Evolutionary conservation across 2,113 vertebrate species (phyloP), one percentile per base, ranked within the genome.

Genomic region (Lasiurus cinereus): DNA sequence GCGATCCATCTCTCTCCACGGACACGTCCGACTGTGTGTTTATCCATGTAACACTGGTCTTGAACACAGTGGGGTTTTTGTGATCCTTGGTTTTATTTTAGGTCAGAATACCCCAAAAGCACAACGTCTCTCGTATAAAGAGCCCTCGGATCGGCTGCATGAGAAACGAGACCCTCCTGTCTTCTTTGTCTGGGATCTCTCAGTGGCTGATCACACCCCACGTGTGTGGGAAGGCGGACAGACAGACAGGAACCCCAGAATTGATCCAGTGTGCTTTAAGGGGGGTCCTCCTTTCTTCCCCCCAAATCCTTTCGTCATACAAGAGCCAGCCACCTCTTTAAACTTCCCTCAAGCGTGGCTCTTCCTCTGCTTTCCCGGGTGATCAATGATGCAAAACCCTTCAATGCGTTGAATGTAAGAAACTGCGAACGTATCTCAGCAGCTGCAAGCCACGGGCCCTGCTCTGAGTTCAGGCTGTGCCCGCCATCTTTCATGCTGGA

Each of bases 131-230:
- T 43, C 48, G 6, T 64, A 10, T 54, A 48, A 31, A 29, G 15
- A 29, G 9, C 21, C 36, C 66, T 90, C 33, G 59, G n/a, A 15
- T 31, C 3, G 14, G 21, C 27, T 70, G 24, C 77, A 13, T 19
- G 18, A 62, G 14, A 66, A 72, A 78, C n/a, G 67, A 66, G 43
- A 39, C 7, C 5, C n/a, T 5, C 21, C n/a, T 79, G 9, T 73
- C 24, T 86, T 73, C 24, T 86, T 64, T 50, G 36, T n/a, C 39
- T 46, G 1, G 79, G 56, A 29, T 10, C 39, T 59, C 21, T 43
- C 29, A 0, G 27, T 36, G 29, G 19, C 0, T 54, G 3, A 1
- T 3, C 14, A 22, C 36, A 2, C 11, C 22, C 4, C 0, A 5
- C 27, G 46, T 39, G 24, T 12, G 5, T 59, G 29, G 46, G 83